Base-by-base conservation (phyloP, 1,140 invertebrate genomes). In the Cotesia vestalis region DNA sequence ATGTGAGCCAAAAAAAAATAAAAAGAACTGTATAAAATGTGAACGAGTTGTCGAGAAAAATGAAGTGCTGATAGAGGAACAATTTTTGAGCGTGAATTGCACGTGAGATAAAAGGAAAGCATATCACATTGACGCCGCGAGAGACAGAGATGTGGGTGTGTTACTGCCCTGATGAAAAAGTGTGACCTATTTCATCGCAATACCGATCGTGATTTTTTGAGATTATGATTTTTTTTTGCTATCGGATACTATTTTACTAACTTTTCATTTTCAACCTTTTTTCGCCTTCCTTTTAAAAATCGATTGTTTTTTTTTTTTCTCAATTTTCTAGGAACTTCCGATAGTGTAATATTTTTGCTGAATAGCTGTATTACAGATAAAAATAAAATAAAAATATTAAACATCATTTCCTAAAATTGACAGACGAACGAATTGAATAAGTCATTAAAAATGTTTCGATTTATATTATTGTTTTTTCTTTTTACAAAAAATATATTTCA, bases 81-180 rank as follows among this genome's bases (percentile, higher is more conserved):
- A 69, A 73, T 73, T 70, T 73, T 73, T 61, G 60, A 62, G 51
- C 34, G 52, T 52, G 62, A 73, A 73, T 70, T 70, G 62, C 67
- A 17, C 51, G 40, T 17, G 72, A 70, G 72, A 73, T 70, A 73
- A 73, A 73, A 70, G 72, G 59, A 52, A 70, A 67, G 69, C 68
- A 53, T 27, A 73, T 66, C 64, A 70, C 9, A 67, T 60, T 17
- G 67, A 66, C 51, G 11, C 20, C 9, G 59, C 27, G 27, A 27
- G 27, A 27, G 27, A 27, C 27, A 57, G 40, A 55, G 36, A 55
- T 40, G 52, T 46, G 53, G 20, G 62, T 51, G 69, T 46, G 17
- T 27, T 46, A 46, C 40, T 46, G 40, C 40, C 40, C 40, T 46
- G 40, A 46, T 53, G 63, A 62, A 64, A 55, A 62, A 35, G 40